These are phyloP conservation scores for Rambutsinella grinnellia DNA, from an alignment of 2,888 invertebrate genomes.

Conservation along the genomic window DNA sequence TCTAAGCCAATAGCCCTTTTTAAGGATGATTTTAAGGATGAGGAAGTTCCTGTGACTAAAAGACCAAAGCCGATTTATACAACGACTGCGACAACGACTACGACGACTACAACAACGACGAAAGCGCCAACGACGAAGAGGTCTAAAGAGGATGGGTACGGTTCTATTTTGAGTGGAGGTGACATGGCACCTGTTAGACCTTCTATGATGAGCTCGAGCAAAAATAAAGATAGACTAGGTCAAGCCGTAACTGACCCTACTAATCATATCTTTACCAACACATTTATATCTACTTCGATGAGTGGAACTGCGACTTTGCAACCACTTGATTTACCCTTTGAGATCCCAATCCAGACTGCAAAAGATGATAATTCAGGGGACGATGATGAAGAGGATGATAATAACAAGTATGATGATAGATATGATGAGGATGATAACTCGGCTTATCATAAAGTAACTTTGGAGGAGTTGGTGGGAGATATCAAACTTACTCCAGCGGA, in stretches of 20 bases:
- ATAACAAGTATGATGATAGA: conserved; percentile 40
- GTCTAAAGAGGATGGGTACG: no score
- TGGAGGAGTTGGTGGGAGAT: conserved; percentile 53
- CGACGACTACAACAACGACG: no score
- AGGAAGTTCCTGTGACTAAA: neutral
- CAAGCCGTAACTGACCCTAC: conserved; percentile 1
- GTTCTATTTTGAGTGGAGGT: neutral
- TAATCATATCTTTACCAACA: conserved; percentile 6
- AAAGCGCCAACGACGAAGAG: no score
- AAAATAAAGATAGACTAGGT: conserved; percentile 13
- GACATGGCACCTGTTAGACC: neutral
- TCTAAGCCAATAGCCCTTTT: neutral
- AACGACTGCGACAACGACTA: neutral
- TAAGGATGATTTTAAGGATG: neutral
- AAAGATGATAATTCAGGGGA: conserved; percentile 3
- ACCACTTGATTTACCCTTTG: conserved; percentile 13
- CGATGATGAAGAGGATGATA: conserved; percentile 37
- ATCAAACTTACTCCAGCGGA: conserved; percentile 29
- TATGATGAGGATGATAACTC: conserved; percentile 7
- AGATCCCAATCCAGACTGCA: conserved; percentile 14
- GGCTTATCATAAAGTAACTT: conserved; percentile 31
- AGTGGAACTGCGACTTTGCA: conserved; percentile 17
- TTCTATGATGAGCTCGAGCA: neutral
- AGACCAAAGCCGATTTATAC: conserved; percentile 5
- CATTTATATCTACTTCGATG: conserved; percentile 17